Base-by-base conservation (phyloP, 1,140 invertebrate genomes). In the Trigoniulus corallinus region DNA sequence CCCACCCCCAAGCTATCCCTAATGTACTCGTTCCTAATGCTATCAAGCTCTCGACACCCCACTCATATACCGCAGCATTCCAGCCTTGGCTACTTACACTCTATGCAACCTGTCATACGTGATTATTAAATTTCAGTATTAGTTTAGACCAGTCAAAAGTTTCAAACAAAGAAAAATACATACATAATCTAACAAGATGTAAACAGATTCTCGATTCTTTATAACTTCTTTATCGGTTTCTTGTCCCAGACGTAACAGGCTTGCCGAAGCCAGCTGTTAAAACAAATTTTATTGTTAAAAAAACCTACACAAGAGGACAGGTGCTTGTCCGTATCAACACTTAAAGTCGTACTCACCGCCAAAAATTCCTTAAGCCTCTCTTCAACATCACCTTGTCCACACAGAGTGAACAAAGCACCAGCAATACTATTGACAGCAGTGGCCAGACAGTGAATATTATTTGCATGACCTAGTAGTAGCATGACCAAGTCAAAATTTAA, bases 301-400 rank as follows among this genome's bases (percentile, higher is more conserved):
- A 29, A 22, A 47, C 37, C 24, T 46, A 52, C 27, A 59, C 3
- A 47, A 47, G 26, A 13, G 1, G 44, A 27, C 12, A 43, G 10
- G 15, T 40, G 29, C 1, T 41, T 25, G 15, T 46, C 39, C 15
- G 23, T 48, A 2, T 39, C 37, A 39, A 39, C 18, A 52, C n/a
- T 39, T 21, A 26, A 26, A 15, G 40, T 61, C 23, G 29, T 26
- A 18, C 46, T 67, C 67, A 80, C 76, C 2, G 95, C 95, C 46
- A 98, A 69, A 65, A 99, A 98, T 66, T 98, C 96, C 62, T 98
- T 96, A 77, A 99, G 88, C 53, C 95, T 76, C 61, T 95, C 91
- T 62, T 95, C 91, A 57, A 95, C 92, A 64, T 99, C 96, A 22
- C 84, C 86, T 60, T 86, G 81, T 2, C 85, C 88, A 64, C 91